phyloP scores from a whole-genome alignment of 2,113 vertebrate species.

The Heterochromis multidens region DNA sequence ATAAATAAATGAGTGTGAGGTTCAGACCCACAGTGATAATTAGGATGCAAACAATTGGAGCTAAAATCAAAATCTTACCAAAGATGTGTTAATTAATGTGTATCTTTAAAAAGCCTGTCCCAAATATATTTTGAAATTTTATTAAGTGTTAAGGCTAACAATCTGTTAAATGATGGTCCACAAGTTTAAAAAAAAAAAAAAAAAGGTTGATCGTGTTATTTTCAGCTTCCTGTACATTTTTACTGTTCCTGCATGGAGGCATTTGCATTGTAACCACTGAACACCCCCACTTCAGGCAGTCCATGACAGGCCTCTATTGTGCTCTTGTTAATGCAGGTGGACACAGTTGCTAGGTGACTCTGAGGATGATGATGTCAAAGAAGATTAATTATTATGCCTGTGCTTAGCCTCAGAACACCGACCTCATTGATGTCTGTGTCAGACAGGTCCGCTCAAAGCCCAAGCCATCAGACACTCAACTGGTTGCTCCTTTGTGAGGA shows the following conservation, averaged over 20 bases:
- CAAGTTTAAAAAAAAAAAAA: background rate
- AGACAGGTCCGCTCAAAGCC: constrained; percentile 31
- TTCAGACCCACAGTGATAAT: background rate
- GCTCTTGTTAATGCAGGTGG: constrained; percentile 43
- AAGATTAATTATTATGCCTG: constrained; percentile 60
- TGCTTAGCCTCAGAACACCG: constrained; percentile 28
- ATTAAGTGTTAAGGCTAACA: background rate
- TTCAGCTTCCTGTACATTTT: background rate
- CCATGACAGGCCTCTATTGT: constrained; percentile 26
- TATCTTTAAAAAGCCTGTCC: background rate
- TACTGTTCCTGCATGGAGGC: background rate
- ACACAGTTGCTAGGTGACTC: constrained; percentile 61
- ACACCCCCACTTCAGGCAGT: background rate
- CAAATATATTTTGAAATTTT: background rate
- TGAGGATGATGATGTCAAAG: constrained; percentile 61
- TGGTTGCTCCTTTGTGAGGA: constrained; percentile 19
- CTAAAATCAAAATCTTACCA: background rate
- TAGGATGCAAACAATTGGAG: background rate
- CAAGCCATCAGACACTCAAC: background rate
- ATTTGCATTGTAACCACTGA: background rate
- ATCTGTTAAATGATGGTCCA: background rate
- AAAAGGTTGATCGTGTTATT: background rate
- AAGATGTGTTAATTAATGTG: background rate
- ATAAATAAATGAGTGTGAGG: background rate
- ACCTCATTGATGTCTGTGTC: constrained; percentile 56